Conservation (phyloP, 2,888 invertebrate species). For the Polylopha cassiicola region DNA sequence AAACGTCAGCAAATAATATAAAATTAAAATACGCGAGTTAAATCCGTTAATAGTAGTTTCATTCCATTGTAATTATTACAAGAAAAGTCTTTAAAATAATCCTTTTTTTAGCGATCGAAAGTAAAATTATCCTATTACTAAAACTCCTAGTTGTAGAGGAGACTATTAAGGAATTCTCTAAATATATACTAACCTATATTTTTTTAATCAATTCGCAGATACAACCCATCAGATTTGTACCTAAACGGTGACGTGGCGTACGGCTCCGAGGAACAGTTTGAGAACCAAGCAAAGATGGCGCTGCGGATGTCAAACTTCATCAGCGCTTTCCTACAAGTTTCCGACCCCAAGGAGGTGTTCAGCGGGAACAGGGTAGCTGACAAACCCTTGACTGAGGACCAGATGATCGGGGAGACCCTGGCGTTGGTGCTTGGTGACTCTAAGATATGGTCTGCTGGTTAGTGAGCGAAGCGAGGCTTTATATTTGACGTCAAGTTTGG, state of each 20-base stretch:
- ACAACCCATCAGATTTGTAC: constrained; percentile 83
- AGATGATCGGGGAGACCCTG: constrained; percentile 96
- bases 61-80: too few relatives aligned
- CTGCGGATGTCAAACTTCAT: constrained; percentile 97
- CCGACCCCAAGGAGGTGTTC: constrained; percentile 92
- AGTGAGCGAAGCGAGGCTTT: constrained; percentile 84
- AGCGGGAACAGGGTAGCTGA: constrained; percentile 93
- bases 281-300: constrained; percentile 97
- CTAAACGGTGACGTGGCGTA: constrained; percentile 92
- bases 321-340: constrained; percentile 94
- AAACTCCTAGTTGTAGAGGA: too few relatives aligned
- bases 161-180: background rate
- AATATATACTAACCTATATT: too few relatives aligned
- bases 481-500: too few relatives aligned
- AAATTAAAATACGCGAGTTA: too few relatives aligned
- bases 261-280: constrained; percentile 92
- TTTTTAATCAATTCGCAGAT: constrained; percentile 67
- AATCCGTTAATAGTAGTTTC: too few relatives aligned
- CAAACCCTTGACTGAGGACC: constrained; percentile 93
- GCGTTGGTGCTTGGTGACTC: constrained; percentile 94
- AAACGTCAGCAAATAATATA: too few relatives aligned
- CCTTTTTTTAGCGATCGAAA: too few relatives aligned
- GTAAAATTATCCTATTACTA: too few relatives aligned
- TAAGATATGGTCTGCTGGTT: constrained; percentile 94
- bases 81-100: too few relatives aligned